Evolutionary conservation across 2,888 invertebrate species (phyloP), one percentile per base, ranked within the genome.

Genomic region (Gymnoscelis rufifasciata): DNA sequence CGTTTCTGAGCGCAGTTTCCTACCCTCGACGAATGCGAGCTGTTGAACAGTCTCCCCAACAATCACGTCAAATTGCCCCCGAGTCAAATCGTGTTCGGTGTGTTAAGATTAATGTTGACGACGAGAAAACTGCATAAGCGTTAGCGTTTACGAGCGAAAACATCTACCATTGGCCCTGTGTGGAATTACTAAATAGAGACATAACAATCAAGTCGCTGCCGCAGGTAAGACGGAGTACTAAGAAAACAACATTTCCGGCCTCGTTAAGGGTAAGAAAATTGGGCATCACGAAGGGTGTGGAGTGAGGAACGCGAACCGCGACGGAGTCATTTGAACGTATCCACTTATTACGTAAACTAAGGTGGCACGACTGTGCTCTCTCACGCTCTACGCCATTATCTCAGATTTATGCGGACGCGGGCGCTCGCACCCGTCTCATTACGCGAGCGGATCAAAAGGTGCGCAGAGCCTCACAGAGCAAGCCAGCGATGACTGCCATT

Each of bases 331-430:
- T 74, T 72, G 64, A 65, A 71, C 67, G 71, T 72, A 77, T 74
- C 68, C 68, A 78, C 71, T 78, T 80, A 80, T 82, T 83, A 78
- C 78, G 73, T 77, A 78, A 79, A 75, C 70, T 71, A 69, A 80
- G 70, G 71, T 76, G 69, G 75, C 79, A 83, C 81, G 81, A 83
- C 73, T 61, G 68, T 65, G 74, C 78, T 80, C 78, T 81, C 81
- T 83, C 82, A 83, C 81, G 83, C 73, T 81, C 70, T 60, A 62
- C 71, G 65, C 77, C 73, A 83, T 82, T 79, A 81, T 76, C 68
- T 73, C 60, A 74, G 75, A 78, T 83, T 80, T 81, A 80, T 82
- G 77, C 74, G 72, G 74, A 77, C 74, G 71, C 71, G 57, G 64
- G 70, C 67, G 60, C 73, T 72, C 72, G 74, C 79, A 75, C 77